phyloP scores from a whole-genome alignment of 2,888 invertebrate genomes.

The Aspidapion aeneum region DNA sequence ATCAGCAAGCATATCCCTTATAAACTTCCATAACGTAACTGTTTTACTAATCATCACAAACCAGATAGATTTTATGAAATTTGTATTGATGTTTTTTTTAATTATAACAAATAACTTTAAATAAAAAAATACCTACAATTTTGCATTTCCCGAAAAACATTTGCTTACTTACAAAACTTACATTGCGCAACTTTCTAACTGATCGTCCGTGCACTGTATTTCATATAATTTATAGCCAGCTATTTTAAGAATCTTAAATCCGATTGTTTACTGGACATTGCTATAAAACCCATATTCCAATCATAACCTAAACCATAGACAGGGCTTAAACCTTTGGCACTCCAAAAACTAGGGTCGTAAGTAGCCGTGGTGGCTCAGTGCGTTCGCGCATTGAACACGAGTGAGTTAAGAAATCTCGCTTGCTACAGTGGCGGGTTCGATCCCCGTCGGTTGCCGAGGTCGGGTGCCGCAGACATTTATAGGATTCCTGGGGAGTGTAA shows the following conservation, averaged over 20 bases:
- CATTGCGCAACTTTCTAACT: slow-evolving; percentile 52
- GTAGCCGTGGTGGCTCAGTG: no score
- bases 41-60: slow-evolving; percentile 51
- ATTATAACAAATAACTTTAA: no score
- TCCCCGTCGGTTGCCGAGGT: no score
- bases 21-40: slow-evolving; percentile 50
- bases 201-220: slow-evolving; percentile 58
- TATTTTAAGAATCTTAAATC: slow-evolving; percentile 70
- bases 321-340: slow-evolving; percentile 66
- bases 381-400: no score
- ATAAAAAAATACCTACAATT: no score
- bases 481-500: no score
- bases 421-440: no score
- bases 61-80: no score
- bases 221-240: slow-evolving; percentile 70
- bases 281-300: slow-evolving; percentile 74
- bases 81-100: no score
- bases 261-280: slow-evolving; percentile 61
- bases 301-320: slow-evolving; percentile 70
- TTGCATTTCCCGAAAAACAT: no score
- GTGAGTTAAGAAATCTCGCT: no score
- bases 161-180: slow-evolving; percentile 55
- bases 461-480: no score
- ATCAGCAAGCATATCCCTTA: slow-evolving; percentile 46
- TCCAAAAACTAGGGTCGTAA: slow-evolving; percentile 75